phyloP scores from a whole-genome alignment of 2,888 invertebrate species.

The Osedax frankpressi region DNA sequence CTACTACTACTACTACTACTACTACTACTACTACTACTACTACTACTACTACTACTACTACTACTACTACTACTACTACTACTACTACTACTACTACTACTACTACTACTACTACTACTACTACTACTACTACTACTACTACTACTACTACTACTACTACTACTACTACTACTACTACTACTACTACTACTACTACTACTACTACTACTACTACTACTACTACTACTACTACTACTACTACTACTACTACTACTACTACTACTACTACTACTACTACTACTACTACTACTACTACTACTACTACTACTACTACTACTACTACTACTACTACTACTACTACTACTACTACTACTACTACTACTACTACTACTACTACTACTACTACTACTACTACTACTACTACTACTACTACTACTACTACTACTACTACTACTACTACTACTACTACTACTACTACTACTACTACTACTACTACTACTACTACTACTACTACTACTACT shows the following conservation, averaged over 20 bases:
- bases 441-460: not conserved
- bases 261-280: no score
- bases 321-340: no score
- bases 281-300: no score
- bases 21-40: not conserved
- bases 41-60: not conserved
- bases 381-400: no score
- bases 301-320: no score
- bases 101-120: not conserved
- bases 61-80: not conserved
- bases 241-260: slow-evolving; percentile 6
- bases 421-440: not conserved
- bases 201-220: slow-evolving; percentile 8
- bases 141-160: not conserved
- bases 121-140: not conserved
- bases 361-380: no score
- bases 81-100: not conserved
- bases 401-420: no score
- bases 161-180: slow-evolving; percentile 5
- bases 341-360: no score
- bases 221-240: slow-evolving; percentile 7
- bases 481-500: not conserved
- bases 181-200: slow-evolving; percentile 6
- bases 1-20: not conserved
- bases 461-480: slow-evolving; percentile 6